Base-by-base conservation (phyloP, 1,140 invertebrate species). In the Drosophila triauraria region DNA sequence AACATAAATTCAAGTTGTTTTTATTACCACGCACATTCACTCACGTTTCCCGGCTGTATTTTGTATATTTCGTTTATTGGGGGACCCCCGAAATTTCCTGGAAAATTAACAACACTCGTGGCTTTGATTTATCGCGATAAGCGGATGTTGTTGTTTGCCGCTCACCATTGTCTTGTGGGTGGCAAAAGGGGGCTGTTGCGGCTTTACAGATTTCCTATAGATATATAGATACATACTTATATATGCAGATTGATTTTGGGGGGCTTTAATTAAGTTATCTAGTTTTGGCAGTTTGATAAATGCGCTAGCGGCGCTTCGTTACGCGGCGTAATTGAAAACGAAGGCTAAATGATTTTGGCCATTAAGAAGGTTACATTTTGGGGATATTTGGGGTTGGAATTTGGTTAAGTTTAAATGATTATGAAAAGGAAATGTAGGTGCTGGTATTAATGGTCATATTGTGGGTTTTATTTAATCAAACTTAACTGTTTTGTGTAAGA, bases 31-130 rank as follows among this genome's bases (percentile, higher is more conserved):
- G 53, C 44, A 54, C 38, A 48, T 13, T 78, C 62, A 74, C 54
- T 38, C 64, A 69, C 71, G 74, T 80, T 83, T 64, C 61, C 57
- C 46, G 68, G 75, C 27, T 57, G 48, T 53, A 23, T 54, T 54
- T 43, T 40, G 51, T 23, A 61, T 51, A 62, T 10, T 25, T 13
- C 17, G 27, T 46, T 44, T 8, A 20, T 13, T 23, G 35, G n/a
- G 32, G 42, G 46, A 50, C 4, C 43, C 15, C 82, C 48, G 50
- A 81, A 78, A 75, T 78, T 88, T 72, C 84, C 80, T 78, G 84
- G 84, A 87, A 87, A 88, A 88, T 90, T 87, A 87, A 87, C 84
- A 87, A 60, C 84, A 88, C 84, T 88, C 84, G 84, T 88, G 84
- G 77, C 84, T 87, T 87, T 87, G 84, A 87, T 87, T 87, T 87